These are phyloP conservation scores for Pardosa pseudoannulata DNA, from an alignment of 2,888 invertebrate species.

Conservation along the genomic window DNA sequence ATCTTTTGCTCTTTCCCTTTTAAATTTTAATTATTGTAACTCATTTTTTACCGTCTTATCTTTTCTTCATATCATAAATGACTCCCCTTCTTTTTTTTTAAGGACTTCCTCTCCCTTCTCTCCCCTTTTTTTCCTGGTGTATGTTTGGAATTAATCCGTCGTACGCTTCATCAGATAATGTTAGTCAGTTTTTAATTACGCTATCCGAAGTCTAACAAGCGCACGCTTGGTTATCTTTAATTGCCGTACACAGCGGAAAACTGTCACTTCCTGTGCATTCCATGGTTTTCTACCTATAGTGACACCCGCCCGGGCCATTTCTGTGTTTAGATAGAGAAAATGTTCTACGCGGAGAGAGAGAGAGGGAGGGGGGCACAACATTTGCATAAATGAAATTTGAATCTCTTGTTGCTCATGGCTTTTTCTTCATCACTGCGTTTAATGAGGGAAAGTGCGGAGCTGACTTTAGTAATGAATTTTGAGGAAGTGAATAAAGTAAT, in stretches of 20 bases:
- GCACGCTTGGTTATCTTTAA: slow-evolving; percentile 50
- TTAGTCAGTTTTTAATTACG: slow-evolving; percentile 68
- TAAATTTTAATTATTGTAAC: slow-evolving; percentile 65
- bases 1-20: neutral
- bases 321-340: slow-evolving; percentile 56
- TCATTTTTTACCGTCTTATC: slow-evolving; percentile 61
- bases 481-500: neutral
- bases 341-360: slow-evolving; percentile 11
- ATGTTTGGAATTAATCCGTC: slow-evolving; percentile 18
- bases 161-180: slow-evolving; percentile 54
- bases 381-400: slow-evolving; percentile 67
- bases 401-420: slow-evolving; percentile 27
- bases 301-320: neutral
- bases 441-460: slow-evolving; percentile 31
- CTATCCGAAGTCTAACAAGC: slow-evolving; percentile 36
- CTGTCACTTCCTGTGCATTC: slow-evolving; percentile 47
- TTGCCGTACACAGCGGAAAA: slow-evolving; percentile 26
- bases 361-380: slow-evolving; percentile 31
- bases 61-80: slow-evolving; percentile 48
- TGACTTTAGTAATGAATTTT: slow-evolving; percentile 62
- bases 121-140: neutral
- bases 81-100: neutral
- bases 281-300: slow-evolving; percentile 1
- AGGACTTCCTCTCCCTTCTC: slow-evolving; percentile 22
- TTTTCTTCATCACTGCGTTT: slow-evolving; percentile 9